phyloP scores from a whole-genome alignment of 2,797 vertebrate genomes.

The Selene dorsalis region DNA sequence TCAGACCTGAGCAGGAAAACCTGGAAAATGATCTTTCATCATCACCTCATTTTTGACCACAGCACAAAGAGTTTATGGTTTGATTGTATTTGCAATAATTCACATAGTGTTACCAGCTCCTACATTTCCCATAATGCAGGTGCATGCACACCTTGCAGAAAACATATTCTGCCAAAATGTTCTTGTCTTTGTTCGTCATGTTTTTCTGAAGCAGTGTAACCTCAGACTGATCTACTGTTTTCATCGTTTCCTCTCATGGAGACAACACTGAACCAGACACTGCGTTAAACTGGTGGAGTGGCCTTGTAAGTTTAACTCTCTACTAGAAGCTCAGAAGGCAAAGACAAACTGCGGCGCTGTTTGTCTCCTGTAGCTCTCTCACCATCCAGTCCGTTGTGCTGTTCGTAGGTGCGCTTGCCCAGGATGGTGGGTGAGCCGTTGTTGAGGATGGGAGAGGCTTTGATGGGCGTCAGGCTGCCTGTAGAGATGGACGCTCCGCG shows the following conservation, averaged over 20 bases:
- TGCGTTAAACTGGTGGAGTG: not conserved
- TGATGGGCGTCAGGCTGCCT: constrained; percentile 91
- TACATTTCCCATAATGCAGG: not conserved
- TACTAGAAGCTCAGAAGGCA: not conserved
- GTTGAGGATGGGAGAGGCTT: constrained; percentile 94
- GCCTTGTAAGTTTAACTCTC: not conserved
- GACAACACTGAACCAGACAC: not conserved
- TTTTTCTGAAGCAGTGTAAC: not conserved
- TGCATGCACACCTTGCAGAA: not conserved
- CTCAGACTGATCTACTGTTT: not conserved
- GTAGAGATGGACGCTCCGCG: constrained; percentile 88
- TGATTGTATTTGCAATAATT: not conserved
- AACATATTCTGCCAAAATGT: not conserved
- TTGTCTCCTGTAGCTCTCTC: constrained; percentile 16
- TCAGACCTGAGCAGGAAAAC: not conserved
- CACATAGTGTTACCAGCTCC: not conserved
- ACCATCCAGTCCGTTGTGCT: constrained; percentile 98
- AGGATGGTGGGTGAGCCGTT: constrained; percentile 97
- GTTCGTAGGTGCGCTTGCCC: constrained; percentile 96
- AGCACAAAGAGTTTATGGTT: not conserved
- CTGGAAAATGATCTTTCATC: not conserved
- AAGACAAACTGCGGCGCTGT: not conserved
- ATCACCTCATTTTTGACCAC: not conserved
- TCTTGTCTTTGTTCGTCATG: not conserved
- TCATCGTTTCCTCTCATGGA: not conserved